Base-by-base conservation (phyloP, 2,797 vertebrate genomes). In the Eulemur coronatus region DNA sequence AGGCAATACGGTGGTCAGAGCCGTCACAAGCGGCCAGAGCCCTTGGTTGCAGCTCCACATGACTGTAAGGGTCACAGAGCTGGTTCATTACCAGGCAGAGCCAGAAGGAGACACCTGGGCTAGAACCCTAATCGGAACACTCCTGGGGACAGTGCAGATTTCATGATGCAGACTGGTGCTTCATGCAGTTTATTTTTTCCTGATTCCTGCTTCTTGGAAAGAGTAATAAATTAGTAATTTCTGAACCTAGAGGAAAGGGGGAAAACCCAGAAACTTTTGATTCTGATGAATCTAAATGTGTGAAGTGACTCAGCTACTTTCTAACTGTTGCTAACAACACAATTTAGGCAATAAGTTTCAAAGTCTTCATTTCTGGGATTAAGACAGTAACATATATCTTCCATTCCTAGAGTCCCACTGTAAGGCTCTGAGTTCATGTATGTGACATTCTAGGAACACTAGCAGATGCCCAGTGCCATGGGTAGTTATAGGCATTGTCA, bases 291-390 rank as follows among this genome's bases (percentile, higher is more conserved):
- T 89, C n/a, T 76, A 46, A 72, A 85, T 65, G 61, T 93, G 67
- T 38, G 76, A 59, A 52, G 75, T 17, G 38, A 17, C 35, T 72
- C 67, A 33, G n/a, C 46, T 46, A 88, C 72, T 95, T 95, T 76
- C 59, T 67, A 78, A 85, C 38, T 89, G 46, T 92, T 81, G n/a
- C 95, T 78, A 89, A 73, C 61, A 81, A 95, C 80, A 61, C 67
- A 81, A 41, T 28, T 80, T 84, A 38, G 70, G 84, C 52, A 12
- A 3, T n/a, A n/a, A 76, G 55, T 67, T 48, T 28, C 24, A n/a
- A 41, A 41, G 46, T 43, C 52, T 80, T 93, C 52, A 70, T 85
- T 97, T 89, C 87, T 33, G 2, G 7, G 30, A 76, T 81, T 46
- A 91, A 75, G 61, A 85, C 59, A 50, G 67, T 57, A 82, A 28